Evolutionary conservation across 2,888 invertebrate genomes (phyloP), one percentile per base, ranked within the genome.

Genomic region (Drosophila trichaetosa): DNA sequence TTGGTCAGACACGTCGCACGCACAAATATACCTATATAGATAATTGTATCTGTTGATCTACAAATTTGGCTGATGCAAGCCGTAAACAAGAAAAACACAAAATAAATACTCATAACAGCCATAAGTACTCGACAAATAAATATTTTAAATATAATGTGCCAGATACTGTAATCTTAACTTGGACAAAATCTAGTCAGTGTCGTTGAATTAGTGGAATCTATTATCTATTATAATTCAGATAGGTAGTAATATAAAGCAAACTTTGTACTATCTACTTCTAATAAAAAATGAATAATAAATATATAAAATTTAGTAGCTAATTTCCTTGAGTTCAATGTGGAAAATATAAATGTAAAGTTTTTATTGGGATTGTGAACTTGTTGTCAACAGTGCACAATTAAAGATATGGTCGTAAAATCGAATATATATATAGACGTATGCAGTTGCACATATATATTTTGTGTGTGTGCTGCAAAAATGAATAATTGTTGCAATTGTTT

Each of bases 401-500:
- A 60, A 65, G 61, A 10, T 49, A 5, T 49, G 18, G 8, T 16
- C 24, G 16, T 24, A 46, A 46, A 24, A 2, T 24, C 8, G 4
- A 16, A 46, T 4, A 16, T 8, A 16, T 8, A 24, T 24, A 21
- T 21, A 21, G 11, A 46, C 16, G 7, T 21, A 13, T 21, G 13
- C 0, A 2, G 16, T 24, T 46, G 24, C 10, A 42, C 24, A 24
- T 3, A 2, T 53, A 5, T 13, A 53, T 16, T 38, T 36, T 11
- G 21, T 56, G 56, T 34, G 29, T 61, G 38, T 18, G 48, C 42
- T 54, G 33, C 4, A 34, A 56, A 73, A 63, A 71, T 89, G 72
- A 69, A 73, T 78, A 81, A 81, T 78, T 80, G 61, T 36, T 62
- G 67, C 69, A 76, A 74, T 79, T 73, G 70, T 59, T 74, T 76